Evolutionary conservation across 2,113 vertebrate genomes (phyloP).

Genomic region (Trichomycterus rosablanca): DNA sequence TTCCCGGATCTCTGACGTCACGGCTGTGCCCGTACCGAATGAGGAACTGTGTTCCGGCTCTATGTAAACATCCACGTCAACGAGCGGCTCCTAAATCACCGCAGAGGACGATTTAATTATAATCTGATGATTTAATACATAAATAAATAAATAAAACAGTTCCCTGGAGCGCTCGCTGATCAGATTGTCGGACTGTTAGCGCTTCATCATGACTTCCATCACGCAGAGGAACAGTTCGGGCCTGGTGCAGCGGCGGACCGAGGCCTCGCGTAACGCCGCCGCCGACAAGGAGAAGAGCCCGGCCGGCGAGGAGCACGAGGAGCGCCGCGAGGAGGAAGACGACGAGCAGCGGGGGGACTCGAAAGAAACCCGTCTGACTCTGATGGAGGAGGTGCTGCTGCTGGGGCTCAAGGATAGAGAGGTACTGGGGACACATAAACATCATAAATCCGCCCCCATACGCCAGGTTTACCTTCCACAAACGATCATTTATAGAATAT

Average conservation of each 20-base stretch:
- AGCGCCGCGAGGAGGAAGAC: slow-evolving; percentile 80
- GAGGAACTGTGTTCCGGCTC: slow-evolving; percentile 55
- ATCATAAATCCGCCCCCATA: no score
- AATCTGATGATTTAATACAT: neutral
- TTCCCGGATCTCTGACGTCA: slow-evolving; percentile 71
- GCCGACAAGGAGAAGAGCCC: slow-evolving; percentile 76
- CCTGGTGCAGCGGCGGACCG: slow-evolving; percentile 92
- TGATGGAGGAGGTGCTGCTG: slow-evolving; percentile 96
- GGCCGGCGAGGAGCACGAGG: slow-evolving; percentile 74
- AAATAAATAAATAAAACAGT: neutral
- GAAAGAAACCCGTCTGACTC: slow-evolving; percentile 91
- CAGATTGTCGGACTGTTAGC: neutral
- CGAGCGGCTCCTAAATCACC: neutral
- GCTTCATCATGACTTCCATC: slow-evolving; percentile 77
- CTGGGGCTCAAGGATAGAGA: slow-evolving; percentile 96
- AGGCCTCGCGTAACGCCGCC: slow-evolving; percentile 85
- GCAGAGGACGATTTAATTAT: no score
- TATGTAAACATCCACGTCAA: slow-evolving; percentile 41
- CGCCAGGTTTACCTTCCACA: no score
- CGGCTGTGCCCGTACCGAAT: slow-evolving; percentile 79
- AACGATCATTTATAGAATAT: no score
- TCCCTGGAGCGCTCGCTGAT: neutral
- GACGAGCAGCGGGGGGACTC: slow-evolving; percentile 87
- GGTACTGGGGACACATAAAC: no score
- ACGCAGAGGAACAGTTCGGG: slow-evolving; percentile 87